Base-by-base conservation (phyloP, 2,888 invertebrate species). In the Arge pagana region DNA sequence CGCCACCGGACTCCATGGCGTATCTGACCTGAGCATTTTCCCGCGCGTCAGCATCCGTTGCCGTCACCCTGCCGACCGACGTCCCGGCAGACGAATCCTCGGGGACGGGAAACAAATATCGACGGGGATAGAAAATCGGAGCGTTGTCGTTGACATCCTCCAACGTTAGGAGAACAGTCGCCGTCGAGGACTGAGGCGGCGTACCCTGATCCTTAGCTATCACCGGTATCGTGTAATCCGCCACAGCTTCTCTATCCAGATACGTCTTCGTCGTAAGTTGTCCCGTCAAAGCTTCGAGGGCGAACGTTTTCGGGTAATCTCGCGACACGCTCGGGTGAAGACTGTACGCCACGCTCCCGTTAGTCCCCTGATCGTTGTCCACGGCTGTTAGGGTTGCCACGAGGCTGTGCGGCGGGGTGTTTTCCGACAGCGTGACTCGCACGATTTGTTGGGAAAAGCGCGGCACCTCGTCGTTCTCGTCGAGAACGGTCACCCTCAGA, bases 391-490 rank as follows among this genome's bases (percentile, higher is more conserved):
- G 77, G 77, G 90, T 89, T 1, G 93, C 86, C 18, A 95, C 87
- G 63, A 92, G 80, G 59, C 91, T 90, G 57, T 86, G 84, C 0
- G 90, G 86, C 48, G 89, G 87, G 6, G 88, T 86, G 72, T 88
- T 90, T 79, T 95, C 95, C 42, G 87, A 85, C 26, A 94, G 71
- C 30, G 85, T 87, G 3, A 93, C 87, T 66, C 89, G 87, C 31
- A 93, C 85, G 60, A 83, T 77, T 26, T 81, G 79, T 69, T 90
- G 89, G 0, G 87, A 84, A 78, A 96, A 96, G 64, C 83, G 82
- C 0, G 97, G 97, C 13, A 88, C 86, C 78, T 96, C 93, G 70
- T 96, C 96, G 75, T 97, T 97, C 78, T 96, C 96, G 78, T 97
- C 96, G 55, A 93, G 79, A 60, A 97, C 90, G 3, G 88, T 91